Evolutionary conservation across 1,140 invertebrate species (phyloP), one percentile per base, ranked within the genome.

Genomic region (Drosophila athabasca): DNA sequence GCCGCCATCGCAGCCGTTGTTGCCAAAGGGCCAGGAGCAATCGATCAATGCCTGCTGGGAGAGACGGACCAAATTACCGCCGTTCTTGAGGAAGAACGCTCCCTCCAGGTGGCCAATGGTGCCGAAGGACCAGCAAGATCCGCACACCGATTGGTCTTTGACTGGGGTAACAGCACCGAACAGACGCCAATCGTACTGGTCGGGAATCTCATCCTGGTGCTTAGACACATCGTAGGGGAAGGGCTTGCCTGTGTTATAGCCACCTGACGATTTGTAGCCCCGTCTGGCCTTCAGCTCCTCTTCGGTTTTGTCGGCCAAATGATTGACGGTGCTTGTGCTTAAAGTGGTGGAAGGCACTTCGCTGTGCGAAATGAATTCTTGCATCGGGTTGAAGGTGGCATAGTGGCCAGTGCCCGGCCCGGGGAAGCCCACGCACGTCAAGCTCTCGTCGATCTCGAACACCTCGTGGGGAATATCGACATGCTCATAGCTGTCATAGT

Each of bases 1-100:
- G 51, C 98, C 98, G 22, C 98, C 98, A 93, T 99, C 98, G 92
- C 98, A 99, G 3, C 97, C 98, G 92, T 99, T 99, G 92, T 99
- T 99, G 17, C 97, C 97, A 91, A 90, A 95, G 80, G 96, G 96
- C 97, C 98, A 99, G n/a, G 96, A 97, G 92, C 98, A 99, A 93
- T 99, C 98, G 67, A 99, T 95, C 45, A 99, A 93, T 48, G 97
- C 96, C 94, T 97, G 97, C 90, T 98, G 96, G 5, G 97, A 98
- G 11, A 99, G 93, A 15, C 96, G 92, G 2, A 97, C 93, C 60
- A 98, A 93, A 80, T 96, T 94, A 2, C 95, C 94, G 39, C 96
- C 95, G 76, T 95, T 96, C 91, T 97, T 95, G 24, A 97, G 90
- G 91, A 98, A 99, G 85, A 96, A 95, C 0, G 97, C 97, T 7